Evolutionary conservation across 2,113 vertebrate genomes (phyloP), one percentile per base, ranked within the genome.

Genomic region (Mustelus asterias): DNA sequence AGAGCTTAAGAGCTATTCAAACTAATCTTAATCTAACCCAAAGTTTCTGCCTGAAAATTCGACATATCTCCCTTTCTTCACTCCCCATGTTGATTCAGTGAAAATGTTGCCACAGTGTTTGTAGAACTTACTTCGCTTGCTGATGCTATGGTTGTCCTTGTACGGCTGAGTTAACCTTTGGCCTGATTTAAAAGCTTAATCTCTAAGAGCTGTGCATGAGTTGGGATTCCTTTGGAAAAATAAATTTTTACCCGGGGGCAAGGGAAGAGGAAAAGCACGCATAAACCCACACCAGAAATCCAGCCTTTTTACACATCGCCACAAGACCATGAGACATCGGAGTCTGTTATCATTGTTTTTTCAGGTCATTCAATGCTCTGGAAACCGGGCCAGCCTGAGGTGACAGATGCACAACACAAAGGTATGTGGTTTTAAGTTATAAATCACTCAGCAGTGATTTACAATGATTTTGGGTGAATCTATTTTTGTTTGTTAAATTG

Each of bases 21-120:
- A 94, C 37, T 70, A 44, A 70, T 24, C 65, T 70, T 70, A 22
- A 94, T 48, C 93, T 69, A 60, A 69, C 67, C 37, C 90, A 94
- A 41, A 70, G 70, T n/a, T 69, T 44, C 24, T 24, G n/a, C 37
- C 63, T 70, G 93, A 70, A 41, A 94, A 48, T 94, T 94, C 65
- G 48, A 44, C 48, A 70, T 70, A 70, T 94, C 93, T 90, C 63
- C 37, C 65, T 94, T 94, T 94, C 26, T 63, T 90, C 54, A 63
- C 14, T 90, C 63, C 37, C 41, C 0, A 16, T 70, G 93, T 44
- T 94, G 37, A 44, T 41, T 41, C 65, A 94, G 65, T 44, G 93
- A 70, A 70, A 94, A 94, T 94, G 93, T 94, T 94, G 93, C 69
- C 93, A 70, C 65, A 94, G 37, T 44, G 37, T 70, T 94, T 70